Percentiles rank a stretch among this genome's conserved stretches.
Conservation (phyloP, 1,140 invertebrate genomes). For the Mizuhopecten yessoensis region DNA sequence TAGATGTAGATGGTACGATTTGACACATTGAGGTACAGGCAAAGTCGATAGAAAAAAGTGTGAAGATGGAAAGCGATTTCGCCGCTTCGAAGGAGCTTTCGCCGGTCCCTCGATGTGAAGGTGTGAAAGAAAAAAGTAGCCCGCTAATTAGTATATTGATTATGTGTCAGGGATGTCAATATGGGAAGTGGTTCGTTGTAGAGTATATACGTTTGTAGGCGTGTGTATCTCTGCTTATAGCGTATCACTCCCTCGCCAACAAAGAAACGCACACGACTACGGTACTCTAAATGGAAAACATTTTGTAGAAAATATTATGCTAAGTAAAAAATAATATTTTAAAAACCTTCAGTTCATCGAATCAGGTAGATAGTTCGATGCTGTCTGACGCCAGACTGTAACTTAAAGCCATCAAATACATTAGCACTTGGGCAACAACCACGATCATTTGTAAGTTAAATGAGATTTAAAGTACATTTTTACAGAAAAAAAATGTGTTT, state of each 20-base stretch:
- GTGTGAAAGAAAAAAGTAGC: neutral
- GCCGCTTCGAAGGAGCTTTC: neutral
- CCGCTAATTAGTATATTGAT: neutral
- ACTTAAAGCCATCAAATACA: neutral
- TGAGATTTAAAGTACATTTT: neutral
- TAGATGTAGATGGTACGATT: no score
- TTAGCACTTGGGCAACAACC: neutral
- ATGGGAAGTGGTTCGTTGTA: neutral
- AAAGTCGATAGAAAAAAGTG: neutral
- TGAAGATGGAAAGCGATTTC: constrained; percentile 18
- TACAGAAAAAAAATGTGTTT: neutral
- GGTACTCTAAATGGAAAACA: neutral
- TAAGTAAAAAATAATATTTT: neutral
- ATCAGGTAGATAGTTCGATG: neutral
- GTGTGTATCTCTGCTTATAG: neutral
- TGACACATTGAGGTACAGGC: neutral
- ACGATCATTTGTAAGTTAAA: neutral
- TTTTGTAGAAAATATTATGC: neutral
- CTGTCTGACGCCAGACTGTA: neutral
- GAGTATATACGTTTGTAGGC: no score
- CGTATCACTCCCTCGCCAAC: no score
- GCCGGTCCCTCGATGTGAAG: neutral
- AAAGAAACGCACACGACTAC: no score
- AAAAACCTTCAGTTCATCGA: neutral
- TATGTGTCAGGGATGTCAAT: neutral